Evolutionary conservation across 2,888 invertebrate species (phyloP), one percentile per base, ranked within the genome.

Genomic region (Mylabris sibirica): DNA sequence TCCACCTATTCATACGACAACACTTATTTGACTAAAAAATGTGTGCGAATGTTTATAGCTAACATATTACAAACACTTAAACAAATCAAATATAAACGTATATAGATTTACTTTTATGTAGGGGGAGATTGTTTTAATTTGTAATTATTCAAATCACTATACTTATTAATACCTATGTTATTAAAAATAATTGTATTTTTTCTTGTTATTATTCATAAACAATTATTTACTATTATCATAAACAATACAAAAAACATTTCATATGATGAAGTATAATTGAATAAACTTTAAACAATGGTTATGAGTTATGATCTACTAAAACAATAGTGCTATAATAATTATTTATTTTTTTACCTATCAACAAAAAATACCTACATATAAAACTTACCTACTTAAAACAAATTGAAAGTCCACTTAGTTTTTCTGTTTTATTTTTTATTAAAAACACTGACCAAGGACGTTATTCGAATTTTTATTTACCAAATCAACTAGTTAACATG

Each of bases 31-130:
- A 57, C 57, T 57, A 57, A 26, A 57, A 57, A 57, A 57, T 24
- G 57, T 11, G 24, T 57, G 57, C 24, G 24, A 57, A 57, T 57
- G 57, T 57, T 57, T 24, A 57, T 26, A 57, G 24, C 24, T 57
- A 49, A 49, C 49, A 49, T 17, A 17, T 49, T 49, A 22, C 57
- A 57, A 2, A 24, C 57, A 57, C 57, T 57, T 57, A 57, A 57
- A 57, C 57, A 57, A 57, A 24, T 57, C 53, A 53, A 53, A 20
- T 24, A 57, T 24, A 57, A 57, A 57, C 24, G 57, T 57, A 24
- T 12, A 57, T 24, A 57, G 22, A 14, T 4, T 20, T 24, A 2
- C 14, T 24, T 24, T 3, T 57, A 57, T 57, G 57, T 49, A 49
- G 14, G 57, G 22, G 57, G 53, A 22, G 12, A 24, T 53, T 53